Base-by-base conservation (phyloP, 2,113 vertebrate species). In the Romanogobio albipinnatus region DNA sequence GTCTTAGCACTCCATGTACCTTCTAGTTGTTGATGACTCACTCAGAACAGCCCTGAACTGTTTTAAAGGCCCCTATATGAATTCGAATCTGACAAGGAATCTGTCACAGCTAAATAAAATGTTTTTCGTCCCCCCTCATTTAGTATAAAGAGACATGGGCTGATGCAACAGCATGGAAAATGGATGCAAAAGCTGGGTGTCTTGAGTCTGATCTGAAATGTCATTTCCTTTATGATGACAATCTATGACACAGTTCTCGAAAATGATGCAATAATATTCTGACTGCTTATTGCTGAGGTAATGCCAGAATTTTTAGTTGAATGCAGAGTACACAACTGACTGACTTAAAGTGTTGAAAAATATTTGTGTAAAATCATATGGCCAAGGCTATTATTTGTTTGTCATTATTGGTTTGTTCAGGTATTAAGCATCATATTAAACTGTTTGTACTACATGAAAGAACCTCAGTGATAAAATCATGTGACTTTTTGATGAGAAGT, bases 151-250 rank as follows among this genome's bases (percentile, higher is more conserved):
- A 74, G 66, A 85, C 39, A 33, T 33, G 39, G 26, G 45, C 75
- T 87, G 82, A 84, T 84, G 86, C 82, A 87, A 87, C 36, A n/a
- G 76, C 26, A 78, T 73, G 76, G 75, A 43, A 79, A 75, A 80
- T 84, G 76, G 58, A 79, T 36, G 61, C 62, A 78, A 73, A 74
- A 56, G 58, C 19, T 59, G 39, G 39, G 36, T 58, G 73, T 49
- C 53, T 78, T 62, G 36, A 43, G 62, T 84, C 24, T 68, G 61
- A 68, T 78, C 76, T 73, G 76, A 80, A 85, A 85, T 80, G 76
- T 73, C 66, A 79, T 70, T 85, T 78, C 24, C 76, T 59, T 79
- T 80, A 66, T 80, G 74, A 78, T 76, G 51, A 36, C 76, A 79
- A 73, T 85, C 76, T 49, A 43, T 79, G 62, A 61, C 76, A 80